Conservation (phyloP, 2,888 invertebrate species). For the Graphium colonna region DNA sequence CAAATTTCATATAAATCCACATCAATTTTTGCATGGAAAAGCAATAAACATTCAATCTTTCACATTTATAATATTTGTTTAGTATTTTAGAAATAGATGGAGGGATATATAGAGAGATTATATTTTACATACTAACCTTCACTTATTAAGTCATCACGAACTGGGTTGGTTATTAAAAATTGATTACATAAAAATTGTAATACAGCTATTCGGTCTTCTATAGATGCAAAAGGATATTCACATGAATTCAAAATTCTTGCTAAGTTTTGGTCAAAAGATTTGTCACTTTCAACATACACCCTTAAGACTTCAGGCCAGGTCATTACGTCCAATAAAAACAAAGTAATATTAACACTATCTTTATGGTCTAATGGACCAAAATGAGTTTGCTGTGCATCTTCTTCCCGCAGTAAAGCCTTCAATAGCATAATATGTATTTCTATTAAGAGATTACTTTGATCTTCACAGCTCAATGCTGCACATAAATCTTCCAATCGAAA, state of each 20-base stretch:
- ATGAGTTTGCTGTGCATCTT: conserved; percentile 96
- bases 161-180: conserved; percentile 94
- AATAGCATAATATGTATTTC: conserved; percentile 97
- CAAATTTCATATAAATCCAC: no score
- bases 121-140: conserved; percentile 83
- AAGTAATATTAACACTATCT: conserved; percentile 96
- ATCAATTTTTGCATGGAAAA: no score
- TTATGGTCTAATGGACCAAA: conserved; percentile 98
- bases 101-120: no score
- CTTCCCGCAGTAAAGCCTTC: conserved; percentile 94
- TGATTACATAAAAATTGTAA: conserved; percentile 96
- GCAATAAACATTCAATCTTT: no score
- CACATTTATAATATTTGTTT: no score
- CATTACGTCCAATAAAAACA: conserved; percentile 95
- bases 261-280: conserved; percentile 86
- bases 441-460: conserved; percentile 93
- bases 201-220: conserved; percentile 89
- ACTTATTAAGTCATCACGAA: conserved; percentile 94
- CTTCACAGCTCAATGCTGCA: conserved; percentile 93
- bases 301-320: conserved; percentile 97
- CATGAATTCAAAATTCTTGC: conserved; percentile 84
- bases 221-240: conserved; percentile 93
- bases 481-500: conserved; percentile 98
- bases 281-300: conserved; percentile 95
- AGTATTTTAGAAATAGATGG: no score